Evolutionary conservation across 64 coral and sea anemone genomes (phyloP), one percentile per base, ranked within the genome.

Genomic region (Porites lutea): DNA sequence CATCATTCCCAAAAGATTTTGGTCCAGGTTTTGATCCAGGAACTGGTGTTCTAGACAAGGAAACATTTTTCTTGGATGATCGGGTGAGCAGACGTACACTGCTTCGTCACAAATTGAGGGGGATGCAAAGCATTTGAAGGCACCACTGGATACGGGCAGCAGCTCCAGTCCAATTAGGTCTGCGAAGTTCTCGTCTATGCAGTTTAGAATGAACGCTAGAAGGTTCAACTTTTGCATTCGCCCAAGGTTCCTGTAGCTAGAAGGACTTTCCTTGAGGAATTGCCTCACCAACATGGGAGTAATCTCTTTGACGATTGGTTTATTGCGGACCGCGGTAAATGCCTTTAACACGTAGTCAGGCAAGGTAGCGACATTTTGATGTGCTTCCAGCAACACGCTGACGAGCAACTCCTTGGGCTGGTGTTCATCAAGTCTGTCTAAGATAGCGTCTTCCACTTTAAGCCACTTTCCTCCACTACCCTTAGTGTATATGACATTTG

Each of bases 381-480:
- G 67, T 2, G 88, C 82, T 52, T 16, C 44, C 1, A 90, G 19
- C 60, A 98, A 92, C 19, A 89, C 82, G 1, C 52, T 69, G 0
- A 78, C 48, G 52, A 93, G 58, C 58, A 90, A 21, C 20, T 91
- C 88, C 16, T 86, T 71, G 46, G 72, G 68, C 7, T 83, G 66
- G 16, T 71, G 64, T 61, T 78, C 86, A 43, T 70, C 55, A 18
- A 90, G 23, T 69, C 19, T 87, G 9, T 93, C 77, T 77, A 98
- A 59, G n/a, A 93, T 73, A 2, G 53, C 82, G 8, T 91, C 91
- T 78, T 75, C 44, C 8, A 98, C 53, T 8, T 65, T 86, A n/a
- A 95, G 74, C 96, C 96, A 98, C 37, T 59, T 81, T 19, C 87
- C 90, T 5, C 90, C 89, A 13, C 59, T 37, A 2, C 64, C 90